Conservation (phyloP, 23 tunicate species). For the Styela clava region DNA sequence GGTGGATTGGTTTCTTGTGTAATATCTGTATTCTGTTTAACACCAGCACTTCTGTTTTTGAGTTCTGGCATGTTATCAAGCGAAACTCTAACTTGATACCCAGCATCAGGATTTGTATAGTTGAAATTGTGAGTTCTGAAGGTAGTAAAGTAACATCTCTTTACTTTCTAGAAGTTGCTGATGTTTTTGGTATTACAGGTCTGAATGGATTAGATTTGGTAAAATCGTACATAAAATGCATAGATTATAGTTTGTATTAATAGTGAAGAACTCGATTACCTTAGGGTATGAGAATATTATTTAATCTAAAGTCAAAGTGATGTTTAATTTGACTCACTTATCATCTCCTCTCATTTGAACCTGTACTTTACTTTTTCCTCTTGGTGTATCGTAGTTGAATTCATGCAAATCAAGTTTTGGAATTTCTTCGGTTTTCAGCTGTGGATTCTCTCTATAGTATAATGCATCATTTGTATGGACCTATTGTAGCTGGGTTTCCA, state of each 20-base stretch:
- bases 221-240: too few species aligned
- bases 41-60: neutral
- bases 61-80: conserved; percentile 7
- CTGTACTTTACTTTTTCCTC: conserved; percentile 44
- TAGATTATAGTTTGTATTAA: too few species aligned
- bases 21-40: neutral
- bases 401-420: conserved; percentile 21
- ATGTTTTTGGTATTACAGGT: too few species aligned
- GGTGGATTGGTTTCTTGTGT: conserved; percentile 9
- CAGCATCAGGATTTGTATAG: conserved; percentile 25
- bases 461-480: too few species aligned
- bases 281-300: too few species aligned
- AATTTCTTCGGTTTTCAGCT: neutral
- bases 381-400: conserved; percentile 24
- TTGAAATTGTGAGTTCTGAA: conserved; percentile 22
- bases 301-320: too few species aligned
- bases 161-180: too few species aligned
- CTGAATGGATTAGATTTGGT: too few species aligned
- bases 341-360: conserved; percentile 40
- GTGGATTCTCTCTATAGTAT: neutral
- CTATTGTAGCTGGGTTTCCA: too few species aligned
- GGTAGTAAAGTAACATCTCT: neutral
- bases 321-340: too few species aligned
- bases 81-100: conserved; percentile 19
- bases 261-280: too few species aligned